Evolutionary conservation across 2,113 vertebrate species (phyloP).

Genomic region (Orthonyx spaldingii): DNA sequence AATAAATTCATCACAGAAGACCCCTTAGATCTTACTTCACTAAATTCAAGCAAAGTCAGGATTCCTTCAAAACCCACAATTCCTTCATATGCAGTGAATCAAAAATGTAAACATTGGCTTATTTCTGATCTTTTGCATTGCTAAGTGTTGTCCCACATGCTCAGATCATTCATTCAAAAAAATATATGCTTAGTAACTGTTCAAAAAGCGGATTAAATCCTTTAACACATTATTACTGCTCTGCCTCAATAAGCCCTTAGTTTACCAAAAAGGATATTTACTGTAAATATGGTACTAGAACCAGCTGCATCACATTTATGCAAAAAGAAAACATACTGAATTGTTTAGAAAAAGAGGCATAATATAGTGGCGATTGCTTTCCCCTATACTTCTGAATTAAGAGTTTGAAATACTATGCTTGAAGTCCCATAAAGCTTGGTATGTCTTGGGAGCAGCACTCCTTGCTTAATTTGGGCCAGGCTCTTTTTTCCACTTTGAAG

Average conservation of each 20-base stretch:
- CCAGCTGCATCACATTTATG: too few relatives aligned
- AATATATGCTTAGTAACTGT: constrained; percentile 6
- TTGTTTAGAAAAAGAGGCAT: too few relatives aligned
- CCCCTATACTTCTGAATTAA: too few relatives aligned
- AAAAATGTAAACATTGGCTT: constrained; percentile 27
- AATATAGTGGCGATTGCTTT: too few relatives aligned
- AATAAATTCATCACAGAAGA: constrained; percentile 29
- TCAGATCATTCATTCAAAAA: constrained; percentile 4
- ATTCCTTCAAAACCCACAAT: not conserved
- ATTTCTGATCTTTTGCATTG: constrained; percentile 8
- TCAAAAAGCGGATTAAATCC: constrained; percentile 47
- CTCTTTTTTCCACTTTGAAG: constrained; percentile 72
- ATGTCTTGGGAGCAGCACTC: too few relatives aligned
- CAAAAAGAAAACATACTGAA: too few relatives aligned
- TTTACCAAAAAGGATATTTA: too few relatives aligned
- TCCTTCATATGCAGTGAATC: not conserved
- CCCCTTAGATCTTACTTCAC: not conserved
- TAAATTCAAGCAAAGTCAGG: constrained; percentile 5
- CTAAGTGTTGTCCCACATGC: not conserved
- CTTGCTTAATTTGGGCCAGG: too few relatives aligned
- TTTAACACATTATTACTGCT: constrained; percentile 47
- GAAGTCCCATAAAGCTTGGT: too few relatives aligned
- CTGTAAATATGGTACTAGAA: too few relatives aligned
- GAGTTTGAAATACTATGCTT: too few relatives aligned
- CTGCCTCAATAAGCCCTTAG: too few relatives aligned